Conservation (phyloP, 2,113 vertebrate species). For the Mormyrus lacerda region DNA sequence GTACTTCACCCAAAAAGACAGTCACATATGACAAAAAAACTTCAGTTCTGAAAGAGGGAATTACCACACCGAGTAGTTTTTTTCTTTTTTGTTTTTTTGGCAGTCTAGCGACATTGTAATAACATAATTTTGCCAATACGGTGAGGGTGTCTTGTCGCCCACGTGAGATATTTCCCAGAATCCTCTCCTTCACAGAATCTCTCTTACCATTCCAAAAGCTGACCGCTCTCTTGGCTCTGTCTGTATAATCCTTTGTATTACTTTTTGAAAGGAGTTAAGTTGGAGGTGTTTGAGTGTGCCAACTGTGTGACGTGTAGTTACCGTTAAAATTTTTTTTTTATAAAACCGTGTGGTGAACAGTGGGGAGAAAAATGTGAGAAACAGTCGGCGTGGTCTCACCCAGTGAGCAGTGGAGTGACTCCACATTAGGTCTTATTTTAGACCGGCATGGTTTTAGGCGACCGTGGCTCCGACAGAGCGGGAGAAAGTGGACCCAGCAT, state of each 20-base stretch:
- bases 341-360: neutral
- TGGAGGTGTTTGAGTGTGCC: neutral
- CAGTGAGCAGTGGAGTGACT: neutral
- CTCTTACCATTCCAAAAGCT: neutral
- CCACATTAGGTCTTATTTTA: neutral
- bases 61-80: neutral
- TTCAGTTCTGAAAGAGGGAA: neutral
- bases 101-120: neutral
- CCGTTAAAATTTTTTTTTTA: neutral
- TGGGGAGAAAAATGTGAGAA: neutral
- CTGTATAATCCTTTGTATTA: neutral
- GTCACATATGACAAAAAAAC: neutral
- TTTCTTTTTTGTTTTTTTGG: neutral
- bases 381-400: neutral
- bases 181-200: neutral
- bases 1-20: neutral
- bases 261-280: neutral
- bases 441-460: neutral
- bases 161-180: neutral
- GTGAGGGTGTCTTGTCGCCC: neutral
- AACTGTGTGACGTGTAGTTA: neutral
- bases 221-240: neutral
- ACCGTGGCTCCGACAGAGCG: neutral
- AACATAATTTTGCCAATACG: neutral
- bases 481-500: neutral